Evolutionary conservation across 2,113 vertebrate species (phyloP).

Genomic region (Calonectris borealis): DNA sequence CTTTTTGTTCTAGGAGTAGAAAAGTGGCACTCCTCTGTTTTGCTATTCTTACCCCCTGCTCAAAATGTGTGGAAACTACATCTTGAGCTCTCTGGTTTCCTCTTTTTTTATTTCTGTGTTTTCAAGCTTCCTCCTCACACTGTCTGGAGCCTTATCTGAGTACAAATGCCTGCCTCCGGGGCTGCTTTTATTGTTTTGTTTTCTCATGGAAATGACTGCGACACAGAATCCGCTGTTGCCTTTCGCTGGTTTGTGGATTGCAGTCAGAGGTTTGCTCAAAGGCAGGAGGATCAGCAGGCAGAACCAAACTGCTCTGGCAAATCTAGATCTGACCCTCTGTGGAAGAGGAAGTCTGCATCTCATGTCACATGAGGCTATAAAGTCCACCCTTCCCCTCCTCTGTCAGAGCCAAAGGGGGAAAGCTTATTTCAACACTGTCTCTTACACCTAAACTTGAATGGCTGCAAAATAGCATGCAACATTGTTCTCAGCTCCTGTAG

Average conservation of each 20-base stretch:
- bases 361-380: neutral
- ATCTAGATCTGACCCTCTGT: neutral
- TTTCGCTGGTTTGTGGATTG: neutral
- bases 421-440: neutral
- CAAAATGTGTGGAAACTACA: slow-evolving; percentile 28
- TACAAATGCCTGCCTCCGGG: neutral
- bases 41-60: slow-evolving; percentile 10
- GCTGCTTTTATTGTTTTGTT: neutral
- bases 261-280: neutral
- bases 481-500: neutral
- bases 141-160: slow-evolving; percentile 25
- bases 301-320: neutral
- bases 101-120: slow-evolving; percentile 38
- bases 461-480: neutral
- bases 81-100: slow-evolving; percentile 50
- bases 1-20: neutral
- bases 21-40: neutral
- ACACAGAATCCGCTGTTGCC: neutral
- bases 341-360: neutral
- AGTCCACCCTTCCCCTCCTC: neutral
- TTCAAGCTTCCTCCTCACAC: slow-evolving; percentile 44
- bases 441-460: neutral
- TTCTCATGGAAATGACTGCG: slow-evolving; percentile 12
- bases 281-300: neutral
- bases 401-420: neutral